phyloP scores from a whole-genome alignment of 2,797 vertebrate genomes.

The Furcifer pardalis region DNA sequence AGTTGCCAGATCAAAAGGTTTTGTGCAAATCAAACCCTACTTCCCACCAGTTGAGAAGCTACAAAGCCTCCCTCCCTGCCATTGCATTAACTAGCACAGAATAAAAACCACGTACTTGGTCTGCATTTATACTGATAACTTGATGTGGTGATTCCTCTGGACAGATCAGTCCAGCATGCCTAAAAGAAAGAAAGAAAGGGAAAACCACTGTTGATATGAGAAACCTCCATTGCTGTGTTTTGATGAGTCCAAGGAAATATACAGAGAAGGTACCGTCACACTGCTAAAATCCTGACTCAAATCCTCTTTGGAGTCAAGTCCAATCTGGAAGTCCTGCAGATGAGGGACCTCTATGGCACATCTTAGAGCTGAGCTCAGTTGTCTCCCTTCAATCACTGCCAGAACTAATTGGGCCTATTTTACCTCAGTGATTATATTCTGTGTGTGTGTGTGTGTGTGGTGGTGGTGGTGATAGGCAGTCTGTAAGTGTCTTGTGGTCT shows the following conservation, averaged over 20 bases:
- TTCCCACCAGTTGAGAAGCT: neutral
- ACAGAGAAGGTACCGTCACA: no score
- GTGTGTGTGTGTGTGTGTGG: neutral
- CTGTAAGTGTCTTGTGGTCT: no score
- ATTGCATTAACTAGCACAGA: neutral
- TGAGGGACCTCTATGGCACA: no score
- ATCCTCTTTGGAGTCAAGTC: no score
- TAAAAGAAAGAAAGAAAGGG: slow-evolving; percentile 61
- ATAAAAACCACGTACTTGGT: slow-evolving; percentile 78
- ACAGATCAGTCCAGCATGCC: slow-evolving; percentile 88
- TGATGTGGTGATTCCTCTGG: slow-evolving; percentile 90
- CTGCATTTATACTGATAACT: slow-evolving; percentile 93
- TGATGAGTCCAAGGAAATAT: neutral
- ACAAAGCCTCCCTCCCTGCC: fast-evolving
- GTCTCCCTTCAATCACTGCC: no score
- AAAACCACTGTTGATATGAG: slow-evolving; percentile 17
- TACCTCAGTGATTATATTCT: no score
- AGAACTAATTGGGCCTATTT: no score
- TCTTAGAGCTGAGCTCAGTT: no score
- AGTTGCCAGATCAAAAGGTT: no score
- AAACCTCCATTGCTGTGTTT: neutral
- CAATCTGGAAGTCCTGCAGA: no score
- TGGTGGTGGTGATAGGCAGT: no score
- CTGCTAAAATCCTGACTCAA: no score
- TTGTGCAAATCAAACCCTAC: neutral